These are phyloP conservation scores for Zosterops lateralis DNA, from an alignment of 2,113 vertebrate genomes.

Conservation along the genomic window DNA sequence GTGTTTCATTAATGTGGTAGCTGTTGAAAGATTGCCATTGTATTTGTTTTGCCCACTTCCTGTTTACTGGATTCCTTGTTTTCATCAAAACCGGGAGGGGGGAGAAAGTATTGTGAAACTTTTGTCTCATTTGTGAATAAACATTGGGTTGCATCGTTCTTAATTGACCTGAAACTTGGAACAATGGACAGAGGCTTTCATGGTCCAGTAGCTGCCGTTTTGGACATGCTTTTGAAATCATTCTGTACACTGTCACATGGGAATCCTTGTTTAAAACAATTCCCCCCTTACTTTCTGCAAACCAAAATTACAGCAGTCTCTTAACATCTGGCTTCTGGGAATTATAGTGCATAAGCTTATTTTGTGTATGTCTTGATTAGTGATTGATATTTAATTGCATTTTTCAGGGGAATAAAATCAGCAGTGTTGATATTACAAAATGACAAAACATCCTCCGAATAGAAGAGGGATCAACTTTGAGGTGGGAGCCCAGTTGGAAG, in stretches of 20 bases:
- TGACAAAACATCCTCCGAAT: slow-evolving; percentile 97
- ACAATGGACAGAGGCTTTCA: not conserved
- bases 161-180: not conserved
- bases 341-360: slow-evolving; percentile 50
- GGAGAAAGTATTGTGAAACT: not conserved
- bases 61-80: not conserved
- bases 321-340: slow-evolving; percentile 20
- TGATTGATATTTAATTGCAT: slow-evolving; percentile 78
- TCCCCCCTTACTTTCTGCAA: not conserved
- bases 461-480: slow-evolving; percentile 94
- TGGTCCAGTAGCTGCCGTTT: not conserved
- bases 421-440: slow-evolving; percentile 82
- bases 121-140: not conserved
- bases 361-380: slow-evolving; percentile 63
- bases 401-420: slow-evolving; percentile 84
- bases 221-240: not conserved
- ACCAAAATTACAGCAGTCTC: not conserved
- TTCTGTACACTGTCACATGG: not conserved
- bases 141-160: not conserved
- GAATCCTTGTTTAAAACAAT: not conserved
- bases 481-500: slow-evolving; percentile 96
- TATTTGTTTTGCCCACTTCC: not conserved
- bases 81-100: not conserved
- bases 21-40: not conserved
- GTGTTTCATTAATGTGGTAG: not conserved